Evolutionary conservation across 2,888 invertebrate species (phyloP), one percentile per base, ranked within the genome.

Genomic region (Drosophila robusta): DNA sequence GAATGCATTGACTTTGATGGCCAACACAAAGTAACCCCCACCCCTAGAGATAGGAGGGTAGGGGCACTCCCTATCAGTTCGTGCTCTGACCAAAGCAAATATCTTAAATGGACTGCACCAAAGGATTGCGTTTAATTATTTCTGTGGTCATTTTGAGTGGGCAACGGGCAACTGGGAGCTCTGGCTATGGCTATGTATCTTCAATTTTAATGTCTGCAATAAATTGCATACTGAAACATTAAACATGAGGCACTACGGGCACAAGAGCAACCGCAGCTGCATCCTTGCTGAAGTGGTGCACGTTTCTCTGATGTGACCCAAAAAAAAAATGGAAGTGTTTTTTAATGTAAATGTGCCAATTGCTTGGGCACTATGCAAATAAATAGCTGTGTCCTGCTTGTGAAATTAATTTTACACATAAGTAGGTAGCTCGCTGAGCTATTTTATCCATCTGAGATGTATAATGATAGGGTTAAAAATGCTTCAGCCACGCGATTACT

Each of bases 111-210:
- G 41, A 66, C 63, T 62, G 69, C 52, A 56, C 57, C 47, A 54
- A 66, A 63, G 70, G 56, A 63, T 70, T 78, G 58, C 69, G 50
- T 77, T 80, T 78, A 78, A 80, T 78, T 80, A 80, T 78, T 78
- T 80, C 74, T 80, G 52, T 60, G 69, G 75, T 38, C 58, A 55
- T 38, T 22, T 38, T 8, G 34, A 36, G 16, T 34, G 26, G 49
- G 26, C 11, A 44, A 41, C n/a, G n/a, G 36, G 29, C 29, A 52
- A 42, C 8, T 26, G 16, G 18, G n/a, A 34, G 8, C 36, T 36
- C 42, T 38, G 42, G 29, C 44, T 41, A 38, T n/a, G n/a, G 39
- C 42, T 18, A 44, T 44, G 42, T 38, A 61, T 56, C 61, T 61
- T 63, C 49, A 51, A 36, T 56, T 52, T 65, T 64, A 78, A 78